These are phyloP conservation scores for Lates calcarifer DNA, from an alignment of 2,113 vertebrate species.

Conservation along the genomic window DNA sequence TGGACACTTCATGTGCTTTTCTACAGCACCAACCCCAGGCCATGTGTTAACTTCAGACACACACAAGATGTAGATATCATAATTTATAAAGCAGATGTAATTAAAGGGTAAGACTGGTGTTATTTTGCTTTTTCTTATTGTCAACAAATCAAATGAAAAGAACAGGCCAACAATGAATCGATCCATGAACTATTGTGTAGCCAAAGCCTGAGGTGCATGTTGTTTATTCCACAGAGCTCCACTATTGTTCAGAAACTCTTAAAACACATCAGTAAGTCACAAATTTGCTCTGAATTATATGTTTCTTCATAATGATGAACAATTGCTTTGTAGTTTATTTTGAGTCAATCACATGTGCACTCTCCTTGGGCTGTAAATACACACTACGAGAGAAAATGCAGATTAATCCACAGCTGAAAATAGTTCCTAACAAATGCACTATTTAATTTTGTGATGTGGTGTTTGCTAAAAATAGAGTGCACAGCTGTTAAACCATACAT, in stretches of 20 bases:
- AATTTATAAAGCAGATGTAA: background rate
- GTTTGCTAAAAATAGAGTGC: background rate
- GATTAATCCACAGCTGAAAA: background rate
- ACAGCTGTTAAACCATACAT: background rate
- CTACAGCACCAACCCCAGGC: background rate
- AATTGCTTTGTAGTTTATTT: background rate
- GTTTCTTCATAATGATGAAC: background rate
- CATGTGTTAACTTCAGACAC: background rate
- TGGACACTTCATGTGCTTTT: background rate
- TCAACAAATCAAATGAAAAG: background rate
- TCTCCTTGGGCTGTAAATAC: background rate
- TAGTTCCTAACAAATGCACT: background rate
- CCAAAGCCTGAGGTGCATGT: background rate
- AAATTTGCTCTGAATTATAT: background rate
- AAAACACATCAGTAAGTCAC: background rate
- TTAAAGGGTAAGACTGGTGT: background rate
- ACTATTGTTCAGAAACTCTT: too few relatives aligned
- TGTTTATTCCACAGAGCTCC: background rate
- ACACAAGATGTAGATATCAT: background rate
- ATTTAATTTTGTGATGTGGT: background rate
- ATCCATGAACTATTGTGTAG: background rate
- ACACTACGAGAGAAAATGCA: background rate
- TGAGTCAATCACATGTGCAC: background rate
- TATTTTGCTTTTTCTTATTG: background rate
- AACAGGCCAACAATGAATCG: background rate